Conservation (phyloP, 2,797 vertebrate species). For the Cercopithecus petaurista region DNA sequence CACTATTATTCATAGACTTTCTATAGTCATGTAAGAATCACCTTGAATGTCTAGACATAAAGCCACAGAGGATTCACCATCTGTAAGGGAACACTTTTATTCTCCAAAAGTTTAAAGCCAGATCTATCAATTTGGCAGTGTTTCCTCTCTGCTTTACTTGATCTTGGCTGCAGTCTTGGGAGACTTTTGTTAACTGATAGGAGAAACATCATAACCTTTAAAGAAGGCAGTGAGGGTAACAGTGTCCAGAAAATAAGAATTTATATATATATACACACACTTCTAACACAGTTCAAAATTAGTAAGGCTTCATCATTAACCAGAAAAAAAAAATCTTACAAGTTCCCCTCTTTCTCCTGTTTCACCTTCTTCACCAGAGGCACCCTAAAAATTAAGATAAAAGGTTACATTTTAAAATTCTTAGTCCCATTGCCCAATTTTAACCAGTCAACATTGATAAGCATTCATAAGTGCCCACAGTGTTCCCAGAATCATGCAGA, state of each 20-base stretch:
- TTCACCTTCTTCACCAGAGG: constrained; percentile 94
- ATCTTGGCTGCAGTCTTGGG: not conserved
- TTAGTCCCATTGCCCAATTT: not conserved
- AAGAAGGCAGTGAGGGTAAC: not conserved
- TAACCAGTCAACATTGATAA: not conserved
- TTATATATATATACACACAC: not conserved
- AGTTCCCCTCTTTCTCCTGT: constrained; percentile 93
- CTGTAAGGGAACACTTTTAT: not conserved
- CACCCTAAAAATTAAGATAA: constrained; percentile 87
- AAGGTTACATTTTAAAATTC: not conserved
- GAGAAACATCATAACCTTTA: not conserved
- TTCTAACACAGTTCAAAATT: not conserved
- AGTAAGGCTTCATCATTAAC: not conserved
- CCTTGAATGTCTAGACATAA: not conserved
- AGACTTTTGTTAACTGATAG: not conserved
- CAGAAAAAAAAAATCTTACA: constrained; percentile 86
- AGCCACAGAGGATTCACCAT: not conserved
- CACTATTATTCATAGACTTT: not conserved
- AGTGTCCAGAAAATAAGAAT: not conserved
- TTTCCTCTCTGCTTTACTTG: not conserved
- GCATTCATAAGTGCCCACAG: not conserved
- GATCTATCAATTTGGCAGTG: not conserved
- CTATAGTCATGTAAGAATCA: not conserved
- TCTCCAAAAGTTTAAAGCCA: not conserved
- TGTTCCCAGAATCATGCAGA: not conserved